Percentiles rank a stretch among this genome's conserved stretches.
Conservation (phyloP, 92 coral and sea anemone genomes). For the Phymanthus crucifer region DNA sequence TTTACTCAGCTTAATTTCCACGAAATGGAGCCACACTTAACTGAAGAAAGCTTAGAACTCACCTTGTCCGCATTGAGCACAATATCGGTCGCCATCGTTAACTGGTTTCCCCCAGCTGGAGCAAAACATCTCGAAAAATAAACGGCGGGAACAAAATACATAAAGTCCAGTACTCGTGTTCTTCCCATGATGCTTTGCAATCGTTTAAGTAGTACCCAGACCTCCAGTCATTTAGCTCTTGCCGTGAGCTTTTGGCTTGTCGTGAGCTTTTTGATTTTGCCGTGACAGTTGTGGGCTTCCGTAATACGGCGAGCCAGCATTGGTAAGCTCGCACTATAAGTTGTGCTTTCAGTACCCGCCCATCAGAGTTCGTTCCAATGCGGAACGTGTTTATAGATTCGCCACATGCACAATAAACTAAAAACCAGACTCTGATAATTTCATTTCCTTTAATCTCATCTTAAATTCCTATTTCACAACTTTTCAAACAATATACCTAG, state of each 20-base stretch:
- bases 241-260: not conserved
- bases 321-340: too few relatives aligned
- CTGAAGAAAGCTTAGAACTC: not conserved
- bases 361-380: too few relatives aligned
- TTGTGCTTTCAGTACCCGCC: too few relatives aligned
- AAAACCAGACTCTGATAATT: conserved; percentile 7
- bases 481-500: too few relatives aligned
- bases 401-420: too few relatives aligned
- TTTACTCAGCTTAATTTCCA: not conserved
- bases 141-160: too few relatives aligned
- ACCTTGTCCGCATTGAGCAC: not conserved
- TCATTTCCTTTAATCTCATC: not conserved
- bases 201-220: too few relatives aligned
- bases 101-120: not conserved
- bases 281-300: not conserved
- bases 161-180: not conserved
- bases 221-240: too few relatives aligned
- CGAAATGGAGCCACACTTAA: not conserved
- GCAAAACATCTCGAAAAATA: too few relatives aligned
- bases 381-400: too few relatives aligned
- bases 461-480: too few relatives aligned
- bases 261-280: not conserved
- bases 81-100: not conserved
- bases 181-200: not conserved
- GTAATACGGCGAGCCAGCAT: too few relatives aligned